Percentiles rank a stretch among this genome's conserved stretches.
These are phyloP conservation scores for Apocheima hispidaria DNA, from an alignment of 2,888 invertebrate species.

Conservation along the genomic window DNA sequence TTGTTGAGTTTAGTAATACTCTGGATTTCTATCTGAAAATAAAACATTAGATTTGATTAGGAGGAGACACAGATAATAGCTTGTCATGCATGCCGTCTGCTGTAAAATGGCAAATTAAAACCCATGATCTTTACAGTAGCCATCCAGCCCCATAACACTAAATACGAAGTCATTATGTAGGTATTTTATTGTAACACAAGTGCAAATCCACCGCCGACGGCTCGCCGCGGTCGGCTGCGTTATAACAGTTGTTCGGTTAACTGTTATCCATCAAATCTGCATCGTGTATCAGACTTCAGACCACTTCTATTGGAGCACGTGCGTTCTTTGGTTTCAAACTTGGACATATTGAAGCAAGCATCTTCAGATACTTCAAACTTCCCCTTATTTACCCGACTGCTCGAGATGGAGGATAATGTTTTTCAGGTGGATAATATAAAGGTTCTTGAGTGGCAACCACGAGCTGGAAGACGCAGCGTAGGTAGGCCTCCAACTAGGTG, in stretches of 20 bases:
- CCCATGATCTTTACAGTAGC: background rate
- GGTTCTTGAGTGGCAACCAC: no score
- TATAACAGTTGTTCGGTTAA: constrained; percentile 46
- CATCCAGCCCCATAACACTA: background rate
- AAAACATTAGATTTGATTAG: no score
- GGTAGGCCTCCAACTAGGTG: no score
- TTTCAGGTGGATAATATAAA: no score
- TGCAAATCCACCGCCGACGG: background rate
- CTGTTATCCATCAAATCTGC: constrained; percentile 37
- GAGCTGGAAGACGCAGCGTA: no score
- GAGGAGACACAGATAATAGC: no score
- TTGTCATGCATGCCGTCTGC: no score
- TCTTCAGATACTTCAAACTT: no score
- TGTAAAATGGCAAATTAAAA: background rate
- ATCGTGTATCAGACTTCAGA: constrained; percentile 1
- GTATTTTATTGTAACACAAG: background rate
- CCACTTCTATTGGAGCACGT: background rate
- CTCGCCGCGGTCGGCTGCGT: constrained; percentile 37
- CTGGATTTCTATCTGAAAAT: no score
- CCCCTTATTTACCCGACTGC: no score
- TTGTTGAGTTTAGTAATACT: no score
- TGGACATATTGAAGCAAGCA: background rate
- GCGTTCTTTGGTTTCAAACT: background rate
- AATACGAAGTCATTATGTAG: background rate
- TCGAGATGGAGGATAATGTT: no score